Conservation (phyloP, 2,113 vertebrate species). For the Lathamus discolor region DNA sequence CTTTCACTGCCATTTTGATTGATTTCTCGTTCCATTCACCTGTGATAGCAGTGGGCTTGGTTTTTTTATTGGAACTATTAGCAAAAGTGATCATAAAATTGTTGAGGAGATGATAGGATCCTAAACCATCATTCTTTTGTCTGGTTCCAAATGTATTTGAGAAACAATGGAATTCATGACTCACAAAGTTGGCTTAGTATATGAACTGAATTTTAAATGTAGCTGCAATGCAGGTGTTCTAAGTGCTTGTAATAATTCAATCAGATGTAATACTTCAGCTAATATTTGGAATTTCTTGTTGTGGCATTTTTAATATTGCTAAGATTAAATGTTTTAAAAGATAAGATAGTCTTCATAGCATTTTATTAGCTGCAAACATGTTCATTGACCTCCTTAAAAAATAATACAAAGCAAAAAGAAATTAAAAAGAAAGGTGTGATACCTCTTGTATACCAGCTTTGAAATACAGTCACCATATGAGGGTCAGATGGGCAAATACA, state of each 20-base stretch:
- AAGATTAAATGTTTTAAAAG: neutral
- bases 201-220: conserved; percentile 66
- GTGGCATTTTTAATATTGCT: neutral
- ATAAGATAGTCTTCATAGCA: neutral
- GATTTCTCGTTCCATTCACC: neutral
- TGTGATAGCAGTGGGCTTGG: neutral
- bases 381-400: neutral
- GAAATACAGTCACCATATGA: neutral
- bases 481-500: neutral
- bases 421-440: neutral
- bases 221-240: conserved; percentile 74
- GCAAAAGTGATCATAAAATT: neutral
- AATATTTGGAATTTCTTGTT: neutral
- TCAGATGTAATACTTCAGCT: neutral
- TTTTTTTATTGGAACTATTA: neutral
- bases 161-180: conserved; percentile 67
- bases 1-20: neutral
- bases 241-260: conserved; percentile 49
- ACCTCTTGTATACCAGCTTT: neutral
- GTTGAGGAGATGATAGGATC: neutral
- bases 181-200: conserved; percentile 63
- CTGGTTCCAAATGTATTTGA: conserved; percentile 46
- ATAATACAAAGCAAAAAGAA: neutral
- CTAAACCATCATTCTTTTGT: neutral
- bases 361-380: neutral